Base-by-base conservation (phyloP, 2,113 vertebrate species). In the Phylloscopus trochiloides region DNA sequence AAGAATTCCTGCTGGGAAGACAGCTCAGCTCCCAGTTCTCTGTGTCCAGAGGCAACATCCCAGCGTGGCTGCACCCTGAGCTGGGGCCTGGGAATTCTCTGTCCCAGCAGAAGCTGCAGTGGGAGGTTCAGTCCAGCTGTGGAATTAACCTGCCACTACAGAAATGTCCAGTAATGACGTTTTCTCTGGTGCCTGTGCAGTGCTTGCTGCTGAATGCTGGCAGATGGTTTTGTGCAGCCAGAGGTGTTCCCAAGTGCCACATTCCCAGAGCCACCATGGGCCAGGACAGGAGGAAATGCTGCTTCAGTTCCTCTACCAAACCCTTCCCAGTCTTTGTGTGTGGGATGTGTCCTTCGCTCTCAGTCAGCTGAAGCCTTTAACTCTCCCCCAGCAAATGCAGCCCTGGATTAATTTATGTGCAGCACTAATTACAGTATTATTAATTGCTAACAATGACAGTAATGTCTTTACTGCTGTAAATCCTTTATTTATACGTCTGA, bases 271-370 rank as follows among this genome's bases (percentile, higher is more conserved):
- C 5, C 9, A 5, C 31, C 2, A 1, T 5, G n/a, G 62, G 43
- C 54, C 42, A 52, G 59, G 22, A 36, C 36, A 71, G 59, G 31
- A 82, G 14, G n/a, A 61, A 70, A 66, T 15, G 20, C 21, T 54
- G 6, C 18, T 29, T 18, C 57, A 83, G 20, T 15, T 28, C 16
- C 24, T 52, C 26, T 12, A 7, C 22, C 29, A 32, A 51, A 38
- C 4, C 42, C 42, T 48, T 17, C 7, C 10, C 1, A 0, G 12
- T 14, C 38, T 55, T 62, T 42, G 34, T 9, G 5, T 4, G 1
- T 4, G 17, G 76, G 55, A 31, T 15, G 26, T 21, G 8, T 20
- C 24, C 48, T 47, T 61, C 62, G 31, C 86, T 76, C n/a, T 28
- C 58, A 19, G 14, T 24, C 54, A 78, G 62, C 47, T 75, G 52